phyloP scores from a whole-genome alignment of 2,113 vertebrate genomes.

The Alethe diademata region DNA sequence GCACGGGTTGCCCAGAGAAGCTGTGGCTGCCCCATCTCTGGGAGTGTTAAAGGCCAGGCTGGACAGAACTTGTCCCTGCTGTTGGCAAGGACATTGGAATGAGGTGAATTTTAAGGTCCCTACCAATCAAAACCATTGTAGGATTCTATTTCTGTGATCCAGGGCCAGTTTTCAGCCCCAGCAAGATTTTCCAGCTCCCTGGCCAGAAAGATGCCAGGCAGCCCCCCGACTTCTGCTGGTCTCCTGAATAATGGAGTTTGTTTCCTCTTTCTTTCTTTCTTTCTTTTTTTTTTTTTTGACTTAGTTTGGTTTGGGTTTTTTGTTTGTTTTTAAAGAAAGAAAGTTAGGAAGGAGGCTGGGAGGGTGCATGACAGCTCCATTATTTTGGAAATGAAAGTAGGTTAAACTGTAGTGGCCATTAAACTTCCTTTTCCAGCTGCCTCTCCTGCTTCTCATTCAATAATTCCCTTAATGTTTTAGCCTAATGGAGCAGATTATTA shows the following conservation, averaged over 20 bases:
- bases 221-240: accelerated
- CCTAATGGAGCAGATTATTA: conserved; percentile 69
- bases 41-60: neutral
- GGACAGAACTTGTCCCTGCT: neutral
- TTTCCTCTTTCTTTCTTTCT: accelerated
- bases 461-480: conserved; percentile 67
- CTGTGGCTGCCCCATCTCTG: neutral
- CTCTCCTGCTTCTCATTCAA: conserved; percentile 48
- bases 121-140: neutral
- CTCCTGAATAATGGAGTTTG: neutral
- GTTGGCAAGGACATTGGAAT: neutral
- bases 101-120: neutral
- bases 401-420: conserved; percentile 31
- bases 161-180: neutral
- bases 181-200: neutral
- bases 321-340: neutral
- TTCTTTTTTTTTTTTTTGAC: no score
- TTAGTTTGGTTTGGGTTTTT: no score
- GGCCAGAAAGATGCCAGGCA: neutral
- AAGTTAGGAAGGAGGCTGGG: neutral
- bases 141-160: neutral
- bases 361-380: neutral
- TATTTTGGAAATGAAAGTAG: conserved; percentile 17
- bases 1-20: neutral
- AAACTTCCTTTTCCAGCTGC: conserved; percentile 31